Evolutionary conservation across 2,888 invertebrate genomes (phyloP), one percentile per base, ranked within the genome.

Genomic region (Spodoptera picta): DNA sequence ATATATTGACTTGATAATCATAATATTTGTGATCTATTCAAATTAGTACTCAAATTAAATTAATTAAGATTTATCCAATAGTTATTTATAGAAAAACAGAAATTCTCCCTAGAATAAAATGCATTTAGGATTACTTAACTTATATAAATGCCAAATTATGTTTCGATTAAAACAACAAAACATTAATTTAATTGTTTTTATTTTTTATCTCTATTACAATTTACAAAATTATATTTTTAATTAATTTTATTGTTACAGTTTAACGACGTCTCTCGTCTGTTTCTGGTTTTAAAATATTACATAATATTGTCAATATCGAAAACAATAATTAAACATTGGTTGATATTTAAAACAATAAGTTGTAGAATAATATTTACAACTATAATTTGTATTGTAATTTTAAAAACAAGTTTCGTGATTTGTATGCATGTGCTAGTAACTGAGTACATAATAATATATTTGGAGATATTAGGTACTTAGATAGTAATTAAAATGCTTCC

Each of bases 61-160:
- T 36, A 36, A 6, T 36, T 36, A 36, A 36, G 36, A 0, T 36
- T 36, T 36, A 36, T 36, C 5, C 6, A 36, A 7, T 6, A 36
- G 36, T 36, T 36, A 36, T 36, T 36, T 11, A 4, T 24, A 43
- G 14, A 53, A 63, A 43, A 54, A 59, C 53, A 65, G 56, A 65
- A 62, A 64, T 73, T 52, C 45, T 56, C 44, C 55, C 19, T 46
- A 42, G 41, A 47, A 43, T 57, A 61, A 56, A 53, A 53, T 57
- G 60, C 51, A 79, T 75, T 82, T 86, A 87, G 79, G 74, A 71
- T 81, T 79, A 67, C 77, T 79, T 81, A 75, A 76, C 82, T 83
- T 10, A 65, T 70, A 65, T 76, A 75, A 72, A 84, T 73, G 79
- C 82, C 79, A 86, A 87, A 85, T 71, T 80, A 67, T 80, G 75